phyloP scores from a whole-genome alignment of 2,888 invertebrate species.

The Mythimna pallens region DNA sequence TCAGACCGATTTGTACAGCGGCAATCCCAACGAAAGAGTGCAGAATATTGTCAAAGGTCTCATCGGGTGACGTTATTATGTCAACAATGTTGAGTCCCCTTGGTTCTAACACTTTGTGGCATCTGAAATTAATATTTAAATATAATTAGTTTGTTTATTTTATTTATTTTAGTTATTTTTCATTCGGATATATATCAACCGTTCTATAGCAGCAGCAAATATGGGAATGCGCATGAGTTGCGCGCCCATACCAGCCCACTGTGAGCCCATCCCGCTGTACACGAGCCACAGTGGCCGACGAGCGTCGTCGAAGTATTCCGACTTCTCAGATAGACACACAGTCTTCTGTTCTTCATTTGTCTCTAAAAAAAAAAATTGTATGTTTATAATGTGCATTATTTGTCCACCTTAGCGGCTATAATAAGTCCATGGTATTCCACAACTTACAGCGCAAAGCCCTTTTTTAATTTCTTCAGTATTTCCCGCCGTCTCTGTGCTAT shows the following conservation, averaged over 20 bases:
- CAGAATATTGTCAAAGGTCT: slow-evolving; percentile 90
- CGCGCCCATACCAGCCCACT: slow-evolving; percentile 93
- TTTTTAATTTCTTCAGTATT: no score
- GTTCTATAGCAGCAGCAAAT: slow-evolving; percentile 90
- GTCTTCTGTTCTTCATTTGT: slow-evolving; percentile 72
- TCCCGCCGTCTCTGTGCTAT: no score
- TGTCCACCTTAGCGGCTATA: no score
- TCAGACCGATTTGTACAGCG: slow-evolving; percentile 92
- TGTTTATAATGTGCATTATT: no score
- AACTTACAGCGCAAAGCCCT: no score
- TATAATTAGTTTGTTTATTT: background rate
- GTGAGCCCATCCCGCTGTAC: slow-evolving; percentile 94
- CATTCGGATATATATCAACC: slow-evolving; percentile 65
- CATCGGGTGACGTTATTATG: slow-evolving; percentile 91
- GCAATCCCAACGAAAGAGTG: slow-evolving; percentile 74
- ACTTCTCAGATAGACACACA: slow-evolving; percentile 83
- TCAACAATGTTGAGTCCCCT: slow-evolving; percentile 92
- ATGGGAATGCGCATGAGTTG: slow-evolving; percentile 92
- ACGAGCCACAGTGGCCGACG: slow-evolving; percentile 92
- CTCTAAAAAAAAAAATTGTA: slow-evolving; percentile 53
- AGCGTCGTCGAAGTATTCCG: slow-evolving; percentile 86
- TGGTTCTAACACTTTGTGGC: slow-evolving; percentile 89
- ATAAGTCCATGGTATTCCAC: no score
- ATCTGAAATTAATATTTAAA: slow-evolving; percentile 72
- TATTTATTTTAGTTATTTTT: background rate